Evolutionary conservation across 2,888 invertebrate species (phyloP).

Genomic region (Ramazzottius varieornatus): DNA sequence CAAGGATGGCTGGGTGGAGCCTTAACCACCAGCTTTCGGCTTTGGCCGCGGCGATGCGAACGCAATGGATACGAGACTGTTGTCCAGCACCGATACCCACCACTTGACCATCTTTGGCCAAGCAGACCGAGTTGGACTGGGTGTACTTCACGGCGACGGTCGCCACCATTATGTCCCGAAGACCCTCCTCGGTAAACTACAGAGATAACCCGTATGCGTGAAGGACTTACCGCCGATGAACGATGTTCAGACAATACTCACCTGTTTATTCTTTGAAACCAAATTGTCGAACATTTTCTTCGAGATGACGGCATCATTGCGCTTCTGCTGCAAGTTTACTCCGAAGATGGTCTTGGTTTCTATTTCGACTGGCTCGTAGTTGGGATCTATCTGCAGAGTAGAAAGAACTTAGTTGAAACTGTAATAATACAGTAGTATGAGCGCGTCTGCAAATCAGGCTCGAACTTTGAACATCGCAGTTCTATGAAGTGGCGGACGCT

Average conservation of each 20-base stretch:
- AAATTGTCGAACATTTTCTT: constrained; percentile 48
- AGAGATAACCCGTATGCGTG: constrained; percentile 10
- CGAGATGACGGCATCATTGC: constrained; percentile 64
- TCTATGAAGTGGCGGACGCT: too few relatives aligned
- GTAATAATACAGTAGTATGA: too few relatives aligned
- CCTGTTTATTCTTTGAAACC: constrained; percentile 39
- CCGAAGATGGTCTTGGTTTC: constrained; percentile 65
- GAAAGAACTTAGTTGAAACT: neutral
- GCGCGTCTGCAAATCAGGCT: too few relatives aligned
- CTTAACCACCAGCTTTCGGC: constrained; percentile 94
- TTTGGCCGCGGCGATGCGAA: constrained; percentile 81
- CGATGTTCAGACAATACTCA: constrained; percentile 10
- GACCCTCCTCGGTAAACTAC: constrained; percentile 41
- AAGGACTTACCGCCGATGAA: neutral
- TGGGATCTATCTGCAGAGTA: constrained; percentile 46
- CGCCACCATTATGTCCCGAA: constrained; percentile 74
- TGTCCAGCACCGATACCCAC: constrained; percentile 97
- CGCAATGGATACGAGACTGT: constrained; percentile 92
- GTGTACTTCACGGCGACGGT: constrained; percentile 89
- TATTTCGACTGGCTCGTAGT: constrained; percentile 46
- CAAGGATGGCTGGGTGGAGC: constrained; percentile 56
- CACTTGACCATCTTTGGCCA: constrained; percentile 60
- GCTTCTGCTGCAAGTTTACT: constrained; percentile 51
- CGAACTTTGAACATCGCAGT: too few relatives aligned
- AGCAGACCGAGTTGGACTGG: constrained; percentile 94